These are phyloP conservation scores for Corynorhinus townsendii DNA, from an alignment of 2,113 vertebrate species.

Conservation along the genomic window DNA sequence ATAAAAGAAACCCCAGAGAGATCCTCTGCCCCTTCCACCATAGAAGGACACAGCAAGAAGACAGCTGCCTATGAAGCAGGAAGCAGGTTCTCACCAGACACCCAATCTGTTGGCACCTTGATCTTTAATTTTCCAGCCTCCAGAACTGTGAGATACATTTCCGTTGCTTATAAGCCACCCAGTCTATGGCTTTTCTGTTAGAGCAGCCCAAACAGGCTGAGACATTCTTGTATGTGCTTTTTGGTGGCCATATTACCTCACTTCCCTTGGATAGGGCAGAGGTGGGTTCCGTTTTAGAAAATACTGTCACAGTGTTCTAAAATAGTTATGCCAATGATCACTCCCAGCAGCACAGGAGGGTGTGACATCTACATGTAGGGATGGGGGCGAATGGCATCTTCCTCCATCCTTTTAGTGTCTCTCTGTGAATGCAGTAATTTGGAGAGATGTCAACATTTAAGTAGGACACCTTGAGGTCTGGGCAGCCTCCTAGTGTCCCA, in stretches of 20 bases:
- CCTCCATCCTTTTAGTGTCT: background rate
- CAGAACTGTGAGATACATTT: background rate
- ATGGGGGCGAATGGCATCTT: background rate
- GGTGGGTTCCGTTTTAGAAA: background rate
- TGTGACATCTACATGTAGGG: background rate
- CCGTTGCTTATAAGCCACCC: background rate
- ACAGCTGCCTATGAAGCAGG: background rate
- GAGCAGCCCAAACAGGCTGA: background rate
- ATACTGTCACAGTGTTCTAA: background rate
- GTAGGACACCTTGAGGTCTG: background rate
- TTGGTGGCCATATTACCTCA: accelerated
- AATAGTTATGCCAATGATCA: background rate
- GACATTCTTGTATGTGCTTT: accelerated
- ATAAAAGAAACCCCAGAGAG: background rate
- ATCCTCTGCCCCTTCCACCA: background rate
- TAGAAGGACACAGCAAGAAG: background rate
- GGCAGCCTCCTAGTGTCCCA: background rate
- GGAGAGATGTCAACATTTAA: background rate
- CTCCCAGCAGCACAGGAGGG: accelerated
- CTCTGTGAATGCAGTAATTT: background rate
- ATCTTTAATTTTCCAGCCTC: background rate
- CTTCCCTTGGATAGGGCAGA: background rate
- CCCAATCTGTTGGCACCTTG: accelerated
- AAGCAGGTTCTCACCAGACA: background rate
- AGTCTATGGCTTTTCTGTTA: background rate